Conservation (phyloP, 2,888 invertebrate species). For the Caenorhabditis sp. region DNA sequence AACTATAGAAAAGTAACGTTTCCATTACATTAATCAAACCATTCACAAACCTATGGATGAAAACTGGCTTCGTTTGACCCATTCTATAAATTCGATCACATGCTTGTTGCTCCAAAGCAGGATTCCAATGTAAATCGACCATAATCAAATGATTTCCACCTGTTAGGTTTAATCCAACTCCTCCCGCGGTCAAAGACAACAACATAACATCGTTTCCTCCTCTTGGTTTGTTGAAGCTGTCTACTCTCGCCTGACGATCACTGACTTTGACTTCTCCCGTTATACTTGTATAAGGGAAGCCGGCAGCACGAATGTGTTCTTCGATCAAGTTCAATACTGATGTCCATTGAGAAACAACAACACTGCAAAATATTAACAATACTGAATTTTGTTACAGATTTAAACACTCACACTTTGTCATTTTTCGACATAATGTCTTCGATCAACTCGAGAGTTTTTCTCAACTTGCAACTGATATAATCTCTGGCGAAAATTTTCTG, state of each 20-base stretch:
- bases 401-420: conserved; percentile 42
- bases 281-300: conserved; percentile 76
- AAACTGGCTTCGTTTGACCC: conserved; percentile 84
- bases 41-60: conserved; percentile 81
- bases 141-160: conserved; percentile 91
- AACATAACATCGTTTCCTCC: conserved; percentile 78
- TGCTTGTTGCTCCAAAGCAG: conserved; percentile 91
- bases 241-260: conserved; percentile 73
- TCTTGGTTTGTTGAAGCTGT: conserved; percentile 79
- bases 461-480: conserved; percentile 32
- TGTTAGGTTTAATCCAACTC: conserved; percentile 89
- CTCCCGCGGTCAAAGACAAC: conserved; percentile 89
- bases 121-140: conserved; percentile 93
- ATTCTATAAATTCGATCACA: conserved; percentile 91
- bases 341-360: conserved; percentile 92
- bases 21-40: not conserved
- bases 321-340: conserved; percentile 81
- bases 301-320: conserved; percentile 75
- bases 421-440: conserved; percentile 33
- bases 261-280: conserved; percentile 79
- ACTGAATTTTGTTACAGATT: not conserved
- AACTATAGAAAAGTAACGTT: no score
- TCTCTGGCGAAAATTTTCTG: conserved; percentile 47
- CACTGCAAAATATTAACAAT: conserved; percentile 62
- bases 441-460: conserved; percentile 38